Evolutionary conservation across 35 echinoderm and acorn worm species (phyloP).

Genomic region (Heliocidaris erythrogramma): DNA sequence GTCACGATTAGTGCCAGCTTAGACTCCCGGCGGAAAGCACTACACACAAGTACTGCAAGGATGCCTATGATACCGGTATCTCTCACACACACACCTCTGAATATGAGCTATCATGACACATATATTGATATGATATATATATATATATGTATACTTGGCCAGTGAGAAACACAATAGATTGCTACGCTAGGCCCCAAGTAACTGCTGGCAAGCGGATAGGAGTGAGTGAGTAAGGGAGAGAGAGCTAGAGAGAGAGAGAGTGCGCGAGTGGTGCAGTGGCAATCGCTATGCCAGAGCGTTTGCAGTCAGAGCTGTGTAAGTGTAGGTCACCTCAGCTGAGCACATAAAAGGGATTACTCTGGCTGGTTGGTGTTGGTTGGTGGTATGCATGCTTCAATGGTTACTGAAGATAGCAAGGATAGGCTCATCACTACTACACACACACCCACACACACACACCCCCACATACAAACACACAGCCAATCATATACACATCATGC

Average conservation of each 20-base stretch:
- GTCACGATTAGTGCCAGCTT: not conserved
- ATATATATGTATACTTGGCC: not conserved
- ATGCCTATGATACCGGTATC: not conserved
- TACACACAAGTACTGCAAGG: not conserved
- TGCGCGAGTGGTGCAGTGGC: not conserved
- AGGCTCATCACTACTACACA: not conserved
- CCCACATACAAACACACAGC: not conserved
- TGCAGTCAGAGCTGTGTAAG: not conserved
- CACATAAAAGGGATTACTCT: slow-evolving; percentile 10
- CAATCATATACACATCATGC: not conserved
- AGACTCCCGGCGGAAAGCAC: not conserved
- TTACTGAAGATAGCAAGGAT: not conserved
- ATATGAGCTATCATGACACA: slow-evolving; percentile 11
- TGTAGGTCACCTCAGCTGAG: not conserved
- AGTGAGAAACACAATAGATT: not conserved
- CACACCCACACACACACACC: not conserved
- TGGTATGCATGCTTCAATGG: not conserved
- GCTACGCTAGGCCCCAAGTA: slow-evolving; percentile 6
- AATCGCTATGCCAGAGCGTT: not conserved
- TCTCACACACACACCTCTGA: not conserved
- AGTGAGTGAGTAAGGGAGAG: not conserved
- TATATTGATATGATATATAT: slow-evolving; percentile 6
- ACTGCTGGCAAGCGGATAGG: not conserved
- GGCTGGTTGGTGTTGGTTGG: not conserved
- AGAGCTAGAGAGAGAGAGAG: not conserved